Percentiles rank a stretch among this genome's conserved stretches.
Evolutionary conservation across 2,113 vertebrate species (phyloP).

Genomic region (Azemiops feae): DNA sequence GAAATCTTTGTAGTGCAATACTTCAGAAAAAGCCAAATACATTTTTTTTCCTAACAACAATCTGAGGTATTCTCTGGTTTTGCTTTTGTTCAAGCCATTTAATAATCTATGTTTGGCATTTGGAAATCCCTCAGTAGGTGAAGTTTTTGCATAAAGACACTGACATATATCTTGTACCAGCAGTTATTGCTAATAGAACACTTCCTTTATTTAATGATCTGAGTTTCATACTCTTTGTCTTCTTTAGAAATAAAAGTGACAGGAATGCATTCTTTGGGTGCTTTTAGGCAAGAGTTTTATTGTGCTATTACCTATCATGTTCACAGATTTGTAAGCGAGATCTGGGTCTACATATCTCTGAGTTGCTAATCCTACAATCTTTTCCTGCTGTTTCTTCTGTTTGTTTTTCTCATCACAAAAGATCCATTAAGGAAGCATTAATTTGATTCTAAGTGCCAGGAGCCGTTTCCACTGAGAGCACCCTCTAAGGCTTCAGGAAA

Average conservation of each 20-base stretch:
- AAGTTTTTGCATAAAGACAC: neutral
- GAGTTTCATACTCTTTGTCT: neutral
- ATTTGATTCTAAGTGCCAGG: neutral
- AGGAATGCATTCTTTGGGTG: neutral
- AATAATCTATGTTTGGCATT: neutral
- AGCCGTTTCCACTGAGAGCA: neutral
- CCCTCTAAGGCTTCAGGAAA: neutral
- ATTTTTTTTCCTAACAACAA: neutral
- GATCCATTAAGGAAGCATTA: neutral
- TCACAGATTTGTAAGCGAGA: neutral
- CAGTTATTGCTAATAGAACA: neutral
- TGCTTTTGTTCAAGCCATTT: neutral
- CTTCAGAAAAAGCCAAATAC: neutral
- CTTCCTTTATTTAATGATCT: neutral
- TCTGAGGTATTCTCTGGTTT: neutral
- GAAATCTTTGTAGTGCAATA: neutral
- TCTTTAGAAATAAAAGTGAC: neutral
- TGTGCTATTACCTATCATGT: no score
- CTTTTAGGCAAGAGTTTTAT: neutral
- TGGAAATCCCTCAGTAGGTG: neutral
- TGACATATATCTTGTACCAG: neutral
- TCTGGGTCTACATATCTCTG: neutral
- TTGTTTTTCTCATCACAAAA: neutral
- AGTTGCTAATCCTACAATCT: neutral
- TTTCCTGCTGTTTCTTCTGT: neutral